Percentiles rank a stretch among this genome's conserved stretches.
These are phyloP conservation scores for Cheiracanthium punctorium DNA, from an alignment of 2,888 invertebrate genomes.

Conservation along the genomic window DNA sequence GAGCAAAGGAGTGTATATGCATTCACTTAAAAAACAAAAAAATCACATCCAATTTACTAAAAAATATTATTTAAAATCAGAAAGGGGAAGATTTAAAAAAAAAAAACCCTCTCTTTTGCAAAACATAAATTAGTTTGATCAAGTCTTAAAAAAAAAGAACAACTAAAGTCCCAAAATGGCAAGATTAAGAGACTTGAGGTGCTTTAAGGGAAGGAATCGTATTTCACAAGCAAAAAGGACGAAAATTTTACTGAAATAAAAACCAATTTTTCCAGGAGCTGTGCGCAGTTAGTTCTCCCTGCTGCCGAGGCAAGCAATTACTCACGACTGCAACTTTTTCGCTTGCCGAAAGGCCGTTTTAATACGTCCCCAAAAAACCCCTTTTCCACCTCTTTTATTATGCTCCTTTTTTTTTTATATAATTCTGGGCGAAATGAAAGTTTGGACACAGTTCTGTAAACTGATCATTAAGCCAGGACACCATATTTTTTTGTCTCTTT, in stretches of 20 bases:
- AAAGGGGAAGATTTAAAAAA: too few relatives aligned
- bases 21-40: too few relatives aligned
- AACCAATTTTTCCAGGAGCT: constrained; percentile 32
- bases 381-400: too few relatives aligned
- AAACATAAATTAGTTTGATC: constrained; percentile 1
- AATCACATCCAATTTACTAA: not conserved
- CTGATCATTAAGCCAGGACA: constrained; percentile 65
- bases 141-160: not conserved
- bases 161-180: not conserved
- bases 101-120: not conserved
- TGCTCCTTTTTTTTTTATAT: constrained; percentile 48
- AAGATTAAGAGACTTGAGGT: constrained; percentile 3
- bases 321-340: constrained; percentile 56
- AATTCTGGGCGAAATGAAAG: constrained; percentile 45
- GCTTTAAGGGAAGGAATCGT: not conserved
- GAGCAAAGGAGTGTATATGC: not conserved
- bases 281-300: constrained; percentile 9
- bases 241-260: constrained; percentile 51
- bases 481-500: constrained; percentile 21
- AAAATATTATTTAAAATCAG: not conserved
- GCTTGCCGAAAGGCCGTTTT: constrained; percentile 60
- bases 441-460: constrained; percentile 65
- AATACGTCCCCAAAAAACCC: constrained; percentile 33
- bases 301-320: constrained; percentile 35
- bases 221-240: constrained; percentile 26